Percentiles rank a stretch among this genome's conserved stretches.
phyloP scores from a whole-genome alignment of 2,797 vertebrate species.

The Sternarchorhynchus goeldii region DNA sequence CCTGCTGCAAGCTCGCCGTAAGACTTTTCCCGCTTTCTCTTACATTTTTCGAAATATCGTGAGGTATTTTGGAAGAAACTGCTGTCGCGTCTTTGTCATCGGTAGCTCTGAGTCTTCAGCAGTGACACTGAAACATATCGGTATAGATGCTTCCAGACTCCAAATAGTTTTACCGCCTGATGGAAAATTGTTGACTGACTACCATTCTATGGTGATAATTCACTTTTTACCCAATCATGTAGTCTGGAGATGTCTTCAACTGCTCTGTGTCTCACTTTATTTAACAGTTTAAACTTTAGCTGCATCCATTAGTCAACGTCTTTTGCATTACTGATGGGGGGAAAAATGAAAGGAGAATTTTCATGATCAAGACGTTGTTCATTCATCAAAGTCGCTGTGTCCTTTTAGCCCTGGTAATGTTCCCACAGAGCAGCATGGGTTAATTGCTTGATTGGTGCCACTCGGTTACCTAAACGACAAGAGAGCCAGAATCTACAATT shows the following conservation, averaged over 20 bases:
- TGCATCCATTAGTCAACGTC: too few species aligned
- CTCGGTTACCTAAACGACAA: too few species aligned
- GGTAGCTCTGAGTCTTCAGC: constrained; percentile 18
- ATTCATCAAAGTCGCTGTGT: too few species aligned
- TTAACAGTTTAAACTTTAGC: constrained; percentile 13
- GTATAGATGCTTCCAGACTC: constrained; percentile 40
- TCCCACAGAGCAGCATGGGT: too few species aligned
- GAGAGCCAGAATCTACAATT: too few species aligned
- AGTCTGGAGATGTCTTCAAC: constrained; percentile 34
- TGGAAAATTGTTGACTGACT: constrained; percentile 53
- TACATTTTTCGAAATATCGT: neutral
- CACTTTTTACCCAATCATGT: constrained; percentile 14
- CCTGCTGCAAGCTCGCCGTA: neutral
- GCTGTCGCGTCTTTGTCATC: neutral
- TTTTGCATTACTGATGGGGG: too few species aligned
- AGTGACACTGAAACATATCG: constrained; percentile 50
- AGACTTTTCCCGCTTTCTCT: constrained; percentile 1
- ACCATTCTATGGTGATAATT: constrained; percentile 43
- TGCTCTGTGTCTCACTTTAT: constrained; percentile 41
- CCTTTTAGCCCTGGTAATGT: too few species aligned
- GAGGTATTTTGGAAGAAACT: neutral
- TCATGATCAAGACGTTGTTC: too few species aligned
- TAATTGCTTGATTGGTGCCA: too few species aligned
- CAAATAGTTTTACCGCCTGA: constrained; percentile 42
- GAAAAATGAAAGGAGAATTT: too few species aligned